A percentile compares a stretch with the other conserved stretches of the same genome.
These are phyloP conservation scores for Sebastes minor DNA, from an alignment of 2,797 vertebrate species.

Conservation along the genomic window DNA sequence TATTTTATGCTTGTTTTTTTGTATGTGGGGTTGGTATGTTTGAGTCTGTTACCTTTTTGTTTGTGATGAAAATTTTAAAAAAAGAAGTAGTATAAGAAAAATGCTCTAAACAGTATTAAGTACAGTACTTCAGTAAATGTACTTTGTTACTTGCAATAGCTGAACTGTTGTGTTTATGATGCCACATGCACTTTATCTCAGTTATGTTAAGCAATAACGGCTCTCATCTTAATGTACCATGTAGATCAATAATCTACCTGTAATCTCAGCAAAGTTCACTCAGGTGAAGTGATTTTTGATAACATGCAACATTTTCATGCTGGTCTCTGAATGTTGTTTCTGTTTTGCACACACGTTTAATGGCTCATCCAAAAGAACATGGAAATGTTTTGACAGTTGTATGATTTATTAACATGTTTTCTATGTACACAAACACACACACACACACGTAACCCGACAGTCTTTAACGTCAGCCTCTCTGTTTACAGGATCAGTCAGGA, in stretches of 20 bases:
- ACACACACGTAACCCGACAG: neutral
- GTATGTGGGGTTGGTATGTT: too few relatives aligned
- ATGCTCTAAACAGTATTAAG: neutral
- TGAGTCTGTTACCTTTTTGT: too few relatives aligned
- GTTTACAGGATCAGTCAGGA: conserved; percentile 35
- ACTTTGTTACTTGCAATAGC: too few relatives aligned
- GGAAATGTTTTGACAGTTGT: conserved; percentile 50
- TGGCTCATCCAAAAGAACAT: conserved; percentile 32
- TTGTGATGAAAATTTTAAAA: too few relatives aligned
- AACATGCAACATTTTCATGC: neutral
- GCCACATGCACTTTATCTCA: neutral
- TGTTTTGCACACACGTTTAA: conserved; percentile 41
- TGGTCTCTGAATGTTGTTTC: neutral
- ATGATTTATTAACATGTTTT: conserved; percentile 53
- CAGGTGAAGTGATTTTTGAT: neutral
- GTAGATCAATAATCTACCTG: neutral
- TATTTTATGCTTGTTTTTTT: too few relatives aligned
- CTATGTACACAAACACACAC: conserved; percentile 22
- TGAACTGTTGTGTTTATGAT: neutral
- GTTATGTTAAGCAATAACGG: neutral
- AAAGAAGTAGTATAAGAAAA: neutral
- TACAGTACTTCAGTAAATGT: neutral
- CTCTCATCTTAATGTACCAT: neutral
- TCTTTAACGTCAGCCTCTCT: conserved; percentile 19
- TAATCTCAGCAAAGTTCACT: neutral